Percentiles rank a stretch among this genome's conserved stretches.
Evolutionary conservation across 2,888 invertebrate species (phyloP).

Genomic region (Conistra vaccinii): DNA sequence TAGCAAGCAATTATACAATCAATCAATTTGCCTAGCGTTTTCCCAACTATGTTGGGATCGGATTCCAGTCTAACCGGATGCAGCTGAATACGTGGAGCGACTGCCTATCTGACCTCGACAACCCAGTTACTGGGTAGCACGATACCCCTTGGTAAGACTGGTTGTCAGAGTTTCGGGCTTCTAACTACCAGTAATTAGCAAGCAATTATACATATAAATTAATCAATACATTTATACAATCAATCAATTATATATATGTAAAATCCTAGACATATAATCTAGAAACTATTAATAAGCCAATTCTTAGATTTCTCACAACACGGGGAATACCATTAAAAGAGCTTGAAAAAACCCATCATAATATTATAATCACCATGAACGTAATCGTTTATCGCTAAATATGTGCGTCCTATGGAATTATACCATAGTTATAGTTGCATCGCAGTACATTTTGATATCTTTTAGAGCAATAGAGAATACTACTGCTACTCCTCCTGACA

Average conservation of each 20-base stretch:
- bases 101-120: too few species aligned
- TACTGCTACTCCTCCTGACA: not conserved
- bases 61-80: too few species aligned
- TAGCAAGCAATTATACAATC: not conserved
- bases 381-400: not conserved
- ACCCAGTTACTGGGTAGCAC: too few species aligned
- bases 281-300: not conserved
- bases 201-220: not conserved
- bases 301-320: not conserved
- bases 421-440: not conserved
- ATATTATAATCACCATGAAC: not conserved
- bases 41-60: too few species aligned
- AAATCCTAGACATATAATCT: not conserved
- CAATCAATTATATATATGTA: too few species aligned
- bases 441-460: not conserved
- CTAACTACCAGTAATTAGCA: too few species aligned
- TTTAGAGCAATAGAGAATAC: not conserved
- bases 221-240: too few species aligned
- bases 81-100: too few species aligned
- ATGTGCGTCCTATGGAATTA: not conserved
- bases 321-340: not conserved
- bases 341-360: slow-evolving; percentile 21
- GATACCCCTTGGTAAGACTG: too few species aligned
- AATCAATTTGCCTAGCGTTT: too few species aligned
- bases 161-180: too few species aligned